Evolutionary conservation across 2,113 vertebrate genomes (phyloP).

Genomic region (Salvelinus namaycush): DNA sequence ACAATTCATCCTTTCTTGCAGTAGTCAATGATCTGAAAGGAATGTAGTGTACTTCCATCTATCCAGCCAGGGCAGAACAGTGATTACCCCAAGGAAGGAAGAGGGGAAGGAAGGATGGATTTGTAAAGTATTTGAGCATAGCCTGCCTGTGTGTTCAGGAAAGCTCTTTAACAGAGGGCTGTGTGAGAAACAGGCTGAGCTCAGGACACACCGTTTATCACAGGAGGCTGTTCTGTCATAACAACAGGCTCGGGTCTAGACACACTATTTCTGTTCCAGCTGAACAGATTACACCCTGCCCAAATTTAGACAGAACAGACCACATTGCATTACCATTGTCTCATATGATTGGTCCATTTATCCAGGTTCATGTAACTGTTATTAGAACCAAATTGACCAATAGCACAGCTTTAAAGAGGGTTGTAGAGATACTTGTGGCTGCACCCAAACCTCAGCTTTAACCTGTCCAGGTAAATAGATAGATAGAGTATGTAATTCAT

Average conservation of each 20-base stretch:
- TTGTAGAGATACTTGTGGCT: background rate
- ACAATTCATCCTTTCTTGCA: background rate
- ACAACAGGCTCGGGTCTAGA: background rate
- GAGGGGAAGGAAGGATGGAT: too few species aligned
- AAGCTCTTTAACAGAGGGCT: background rate
- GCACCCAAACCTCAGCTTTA: background rate
- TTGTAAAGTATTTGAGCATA: too few species aligned
- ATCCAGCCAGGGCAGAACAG: too few species aligned
- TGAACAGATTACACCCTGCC: background rate
- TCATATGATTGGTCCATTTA: too few species aligned
- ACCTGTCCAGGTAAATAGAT: background rate
- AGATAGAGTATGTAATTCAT: background rate
- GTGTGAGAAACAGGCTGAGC: background rate
- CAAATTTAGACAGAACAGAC: background rate
- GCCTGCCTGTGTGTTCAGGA: background rate
- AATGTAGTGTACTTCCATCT: too few species aligned
- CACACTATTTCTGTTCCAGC: background rate
- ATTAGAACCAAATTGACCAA: too few species aligned
- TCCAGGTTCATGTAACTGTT: too few species aligned
- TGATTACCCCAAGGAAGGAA: background rate
- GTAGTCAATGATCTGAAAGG: too few species aligned
- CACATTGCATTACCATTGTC: background rate
- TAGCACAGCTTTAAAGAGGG: background rate
- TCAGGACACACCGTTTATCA: background rate
- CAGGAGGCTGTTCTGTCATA: background rate